A percentile compares a stretch with the other conserved stretches of the same genome.
Evolutionary conservation across 2,797 vertebrate species (phyloP).

Genomic region (Lerista edwardsae): DNA sequence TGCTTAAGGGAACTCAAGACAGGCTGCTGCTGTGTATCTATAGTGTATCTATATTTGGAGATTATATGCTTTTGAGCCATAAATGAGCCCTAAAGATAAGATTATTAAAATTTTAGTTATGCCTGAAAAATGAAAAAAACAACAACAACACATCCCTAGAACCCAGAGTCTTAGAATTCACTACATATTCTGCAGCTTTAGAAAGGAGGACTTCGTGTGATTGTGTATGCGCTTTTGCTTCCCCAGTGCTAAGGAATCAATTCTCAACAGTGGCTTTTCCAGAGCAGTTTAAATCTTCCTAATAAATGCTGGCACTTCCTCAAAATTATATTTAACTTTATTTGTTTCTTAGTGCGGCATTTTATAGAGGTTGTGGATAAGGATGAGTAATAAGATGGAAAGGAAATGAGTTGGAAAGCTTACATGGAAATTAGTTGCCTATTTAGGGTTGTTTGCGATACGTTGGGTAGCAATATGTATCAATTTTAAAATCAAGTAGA

Average conservation of each 20-base stretch:
- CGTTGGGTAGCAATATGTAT: background rate
- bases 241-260: background rate
- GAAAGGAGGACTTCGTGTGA: background rate
- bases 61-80: too few relatives aligned
- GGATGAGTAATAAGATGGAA: background rate
- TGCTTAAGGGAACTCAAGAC: background rate
- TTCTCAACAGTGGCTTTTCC: background rate
- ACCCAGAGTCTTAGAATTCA: background rate
- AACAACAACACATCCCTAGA: rapidly evolving
- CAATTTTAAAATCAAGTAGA: background rate
- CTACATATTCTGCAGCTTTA: background rate
- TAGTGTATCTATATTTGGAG: background rate
- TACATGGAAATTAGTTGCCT: background rate
- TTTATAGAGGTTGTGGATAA: background rate
- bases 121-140: background rate
- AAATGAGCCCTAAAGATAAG: background rate
- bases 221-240: background rate
- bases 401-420: background rate
- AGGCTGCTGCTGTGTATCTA: background rate
- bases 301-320: background rate
- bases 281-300: background rate
- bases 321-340: background rate
- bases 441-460: background rate
- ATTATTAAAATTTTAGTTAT: background rate
- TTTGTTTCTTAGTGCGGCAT: background rate